Conservation (phyloP, 92 coral and sea anemone species). For the Umimayanthus kanabou region DNA sequence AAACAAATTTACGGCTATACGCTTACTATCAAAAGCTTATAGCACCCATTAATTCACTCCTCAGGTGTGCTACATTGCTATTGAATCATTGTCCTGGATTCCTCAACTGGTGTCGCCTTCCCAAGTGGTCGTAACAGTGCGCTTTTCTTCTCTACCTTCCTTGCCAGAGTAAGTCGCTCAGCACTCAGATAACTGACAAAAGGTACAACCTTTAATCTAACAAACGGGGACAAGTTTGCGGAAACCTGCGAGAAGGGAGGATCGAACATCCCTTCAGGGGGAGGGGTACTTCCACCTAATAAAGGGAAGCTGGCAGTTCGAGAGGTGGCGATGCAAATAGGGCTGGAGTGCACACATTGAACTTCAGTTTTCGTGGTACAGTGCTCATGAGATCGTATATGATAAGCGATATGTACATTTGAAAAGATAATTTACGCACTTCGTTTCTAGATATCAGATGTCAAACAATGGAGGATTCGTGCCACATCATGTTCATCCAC, state of each 20-base stretch:
- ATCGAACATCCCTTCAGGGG: too few relatives aligned
- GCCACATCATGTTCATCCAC: conserved; percentile 46
- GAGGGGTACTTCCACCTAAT: too few relatives aligned
- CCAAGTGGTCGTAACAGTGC: conserved; percentile 70
- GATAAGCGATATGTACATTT: background rate
- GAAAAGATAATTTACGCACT: background rate
- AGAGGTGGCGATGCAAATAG: too few relatives aligned
- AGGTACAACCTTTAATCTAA: too few relatives aligned
- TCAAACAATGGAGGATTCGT: conserved; percentile 17
- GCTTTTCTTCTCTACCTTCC: conserved; percentile 73
- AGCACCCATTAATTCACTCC: background rate
- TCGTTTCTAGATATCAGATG: conserved; percentile 42
- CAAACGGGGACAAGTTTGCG: too few relatives aligned
- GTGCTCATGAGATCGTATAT: too few relatives aligned
- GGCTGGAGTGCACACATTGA: too few relatives aligned
- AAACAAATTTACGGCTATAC: background rate
- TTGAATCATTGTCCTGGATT: conserved; percentile 80
- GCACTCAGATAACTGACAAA: too few relatives aligned
- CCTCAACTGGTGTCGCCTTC: conserved; percentile 73
- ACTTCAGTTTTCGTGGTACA: too few relatives aligned
- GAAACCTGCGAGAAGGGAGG: too few relatives aligned
- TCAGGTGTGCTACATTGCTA: conserved; percentile 75
- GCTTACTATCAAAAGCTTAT: too few relatives aligned
- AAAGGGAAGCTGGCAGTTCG: too few relatives aligned
- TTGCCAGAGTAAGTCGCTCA: conserved; percentile 63